Percentiles rank a stretch among this genome's conserved stretches.
Conservation (phyloP, 2,888 invertebrate genomes). For the Pedicia rivosa region DNA sequence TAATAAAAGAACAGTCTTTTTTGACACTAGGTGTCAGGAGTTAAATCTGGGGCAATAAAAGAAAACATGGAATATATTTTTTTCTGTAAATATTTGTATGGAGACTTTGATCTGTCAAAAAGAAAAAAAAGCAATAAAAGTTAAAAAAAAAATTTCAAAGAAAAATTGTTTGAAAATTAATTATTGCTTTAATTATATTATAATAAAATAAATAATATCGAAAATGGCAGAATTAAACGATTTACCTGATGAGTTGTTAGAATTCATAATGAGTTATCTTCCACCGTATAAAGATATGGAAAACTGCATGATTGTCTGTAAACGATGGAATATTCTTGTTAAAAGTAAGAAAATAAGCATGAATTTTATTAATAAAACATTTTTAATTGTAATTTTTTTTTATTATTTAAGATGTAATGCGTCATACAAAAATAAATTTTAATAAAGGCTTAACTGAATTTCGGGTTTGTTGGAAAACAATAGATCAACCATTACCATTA, state of each 20-base stretch:
- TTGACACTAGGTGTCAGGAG: no score
- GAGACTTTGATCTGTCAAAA: no score
- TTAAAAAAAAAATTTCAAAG: no score
- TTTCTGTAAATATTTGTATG: no score
- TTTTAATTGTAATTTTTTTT: constrained; percentile 4
- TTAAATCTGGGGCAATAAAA: no score
- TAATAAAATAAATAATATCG: not conserved
- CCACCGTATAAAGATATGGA: constrained; percentile 85
- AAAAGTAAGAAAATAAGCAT: constrained; percentile 45
- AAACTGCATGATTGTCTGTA: constrained; percentile 71
- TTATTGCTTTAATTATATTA: no score
- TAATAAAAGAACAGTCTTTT: no score
- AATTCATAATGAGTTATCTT: constrained; percentile 75
- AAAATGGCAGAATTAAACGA: constrained; percentile 35
- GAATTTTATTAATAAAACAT: not conserved
- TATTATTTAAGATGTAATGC: constrained; percentile 51
- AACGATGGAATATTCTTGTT: constrained; percentile 70
- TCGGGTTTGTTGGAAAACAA: constrained; percentile 57
- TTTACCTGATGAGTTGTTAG: constrained; percentile 85
- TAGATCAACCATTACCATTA: constrained; percentile 36
- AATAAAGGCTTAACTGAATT: constrained; percentile 61
- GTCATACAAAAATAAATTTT: constrained; percentile 55
- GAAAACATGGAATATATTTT: no score
- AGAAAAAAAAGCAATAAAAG: no score
- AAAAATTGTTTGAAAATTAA: no score